Evolutionary conservation across 2,113 vertebrate species (phyloP).

Genomic region (Leptodactylus fuscus): DNA sequence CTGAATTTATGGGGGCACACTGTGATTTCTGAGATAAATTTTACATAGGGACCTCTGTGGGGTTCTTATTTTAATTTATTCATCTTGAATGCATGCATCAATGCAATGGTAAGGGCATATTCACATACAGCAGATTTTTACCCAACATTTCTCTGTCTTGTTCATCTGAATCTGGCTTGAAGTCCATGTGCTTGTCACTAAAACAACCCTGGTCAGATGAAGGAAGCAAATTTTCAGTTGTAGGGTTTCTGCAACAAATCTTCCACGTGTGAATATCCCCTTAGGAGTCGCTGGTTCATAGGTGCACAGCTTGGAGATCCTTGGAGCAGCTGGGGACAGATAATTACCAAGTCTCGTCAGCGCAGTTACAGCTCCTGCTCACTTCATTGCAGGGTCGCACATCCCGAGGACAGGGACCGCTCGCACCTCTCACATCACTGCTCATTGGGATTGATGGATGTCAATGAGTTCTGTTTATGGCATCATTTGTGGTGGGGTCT

Average conservation of each 20-base stretch:
- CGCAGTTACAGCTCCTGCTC: background rate
- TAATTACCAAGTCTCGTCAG: slow-evolving; percentile 26
- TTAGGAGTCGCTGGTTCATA: background rate
- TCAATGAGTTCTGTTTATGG: background rate
- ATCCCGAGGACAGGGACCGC: background rate
- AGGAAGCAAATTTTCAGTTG: too few species aligned
- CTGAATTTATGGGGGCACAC: too few species aligned
- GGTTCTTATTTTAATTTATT: too few species aligned
- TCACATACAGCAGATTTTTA: too few species aligned
- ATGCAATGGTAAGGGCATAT: too few species aligned
- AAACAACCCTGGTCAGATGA: too few species aligned
- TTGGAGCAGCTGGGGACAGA: slow-evolving; percentile 20
- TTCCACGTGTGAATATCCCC: background rate
- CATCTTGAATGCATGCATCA: too few species aligned
- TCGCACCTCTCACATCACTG: background rate
- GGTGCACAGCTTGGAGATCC: background rate
- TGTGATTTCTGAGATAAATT: background rate
- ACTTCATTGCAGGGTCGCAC: background rate
- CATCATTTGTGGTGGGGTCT: background rate
- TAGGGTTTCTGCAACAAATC: background rate
- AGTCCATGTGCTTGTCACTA: too few species aligned
- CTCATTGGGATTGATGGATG: slow-evolving; percentile 4
- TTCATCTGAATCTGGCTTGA: too few species aligned
- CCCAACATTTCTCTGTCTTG: too few species aligned
- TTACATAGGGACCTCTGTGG: background rate